phyloP scores from a whole-genome alignment of 2,797 vertebrate genomes.

The Enteromius paludinosus region DNA sequence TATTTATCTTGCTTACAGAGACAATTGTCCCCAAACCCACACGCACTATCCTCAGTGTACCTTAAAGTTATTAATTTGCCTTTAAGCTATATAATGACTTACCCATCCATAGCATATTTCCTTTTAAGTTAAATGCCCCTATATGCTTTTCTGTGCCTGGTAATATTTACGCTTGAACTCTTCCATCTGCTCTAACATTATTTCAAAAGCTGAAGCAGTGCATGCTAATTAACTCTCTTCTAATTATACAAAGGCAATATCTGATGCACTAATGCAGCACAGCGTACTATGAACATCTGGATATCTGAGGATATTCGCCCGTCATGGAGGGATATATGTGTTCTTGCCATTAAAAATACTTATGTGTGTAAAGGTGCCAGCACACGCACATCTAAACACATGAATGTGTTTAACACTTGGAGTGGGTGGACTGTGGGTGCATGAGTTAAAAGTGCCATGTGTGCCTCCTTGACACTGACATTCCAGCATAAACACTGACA shows the following conservation, averaged over 20 bases:
- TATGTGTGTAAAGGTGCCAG: slow-evolving; percentile 41
- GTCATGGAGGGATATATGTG: neutral
- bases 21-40: neutral
- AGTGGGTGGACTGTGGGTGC: slow-evolving; percentile 39
- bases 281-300: slow-evolving; percentile 8
- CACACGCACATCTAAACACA: slow-evolving; percentile 3
- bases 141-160: neutral
- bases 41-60: slow-evolving; percentile 4
- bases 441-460: slow-evolving; percentile 37
- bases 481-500: slow-evolving; percentile 51
- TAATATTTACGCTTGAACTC: neutral
- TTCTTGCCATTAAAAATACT: slow-evolving; percentile 6
- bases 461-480: slow-evolving; percentile 29
- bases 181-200: slow-evolving; percentile 41
- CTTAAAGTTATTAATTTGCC: slow-evolving; percentile 29
- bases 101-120: slow-evolving; percentile 21
- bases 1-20: neutral
- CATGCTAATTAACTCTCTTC: slow-evolving; percentile 61
- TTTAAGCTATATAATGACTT: slow-evolving; percentile 32
- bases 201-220: too few species aligned
- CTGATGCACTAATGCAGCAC: neutral
- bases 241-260: slow-evolving; percentile 57
- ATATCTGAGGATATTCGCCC: neutral
- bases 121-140: slow-evolving; percentile 4
- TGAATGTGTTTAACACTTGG: slow-evolving; percentile 45